Percentiles rank a stretch among this genome's conserved stretches.
These are phyloP conservation scores for Papilio polyxenes DNA, from an alignment of 1,140 invertebrate species.

Conservation along the genomic window DNA sequence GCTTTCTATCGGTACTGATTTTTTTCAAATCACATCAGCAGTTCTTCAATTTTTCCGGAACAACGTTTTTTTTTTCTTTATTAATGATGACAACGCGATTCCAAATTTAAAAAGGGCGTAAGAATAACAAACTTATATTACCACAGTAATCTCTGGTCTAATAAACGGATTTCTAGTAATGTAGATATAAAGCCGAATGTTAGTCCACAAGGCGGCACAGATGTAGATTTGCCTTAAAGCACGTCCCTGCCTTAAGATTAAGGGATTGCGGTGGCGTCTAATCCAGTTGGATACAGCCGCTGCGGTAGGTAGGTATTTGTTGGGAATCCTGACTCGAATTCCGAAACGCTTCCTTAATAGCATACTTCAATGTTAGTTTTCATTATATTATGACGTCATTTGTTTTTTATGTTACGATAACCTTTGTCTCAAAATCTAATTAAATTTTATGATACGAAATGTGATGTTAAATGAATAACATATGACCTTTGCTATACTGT, in stretches of 20 bases:
- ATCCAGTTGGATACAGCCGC: slow-evolving; percentile 57
- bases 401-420: slow-evolving; percentile 34
- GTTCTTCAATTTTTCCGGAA: too few relatives aligned
- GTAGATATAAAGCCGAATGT: slow-evolving; percentile 29
- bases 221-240: slow-evolving; percentile 32
- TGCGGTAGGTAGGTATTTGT: slow-evolving; percentile 72
- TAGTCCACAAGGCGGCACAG: slow-evolving; percentile 25
- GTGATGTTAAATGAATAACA: background rate
- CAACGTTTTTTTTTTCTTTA: too few relatives aligned
- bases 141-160: background rate
- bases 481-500: background rate
- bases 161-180: slow-evolving; percentile 13
- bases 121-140: background rate
- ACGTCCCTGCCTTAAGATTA: slow-evolving; percentile 49
- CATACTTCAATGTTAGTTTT: slow-evolving; percentile 39
- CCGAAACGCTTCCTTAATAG: slow-evolving; percentile 54
- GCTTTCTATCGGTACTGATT: too few relatives aligned
- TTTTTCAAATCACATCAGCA: too few relatives aligned
- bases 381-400: slow-evolving; percentile 38
- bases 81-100: background rate
- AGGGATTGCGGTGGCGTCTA: slow-evolving; percentile 54
- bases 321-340: slow-evolving; percentile 53
- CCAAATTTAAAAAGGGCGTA: background rate
- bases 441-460: slow-evolving; percentile 8
- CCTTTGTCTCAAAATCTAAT: slow-evolving; percentile 26